Evolutionary conservation across 2,113 vertebrate genomes (phyloP).

Genomic region (Campylomormyrus numenius): DNA sequence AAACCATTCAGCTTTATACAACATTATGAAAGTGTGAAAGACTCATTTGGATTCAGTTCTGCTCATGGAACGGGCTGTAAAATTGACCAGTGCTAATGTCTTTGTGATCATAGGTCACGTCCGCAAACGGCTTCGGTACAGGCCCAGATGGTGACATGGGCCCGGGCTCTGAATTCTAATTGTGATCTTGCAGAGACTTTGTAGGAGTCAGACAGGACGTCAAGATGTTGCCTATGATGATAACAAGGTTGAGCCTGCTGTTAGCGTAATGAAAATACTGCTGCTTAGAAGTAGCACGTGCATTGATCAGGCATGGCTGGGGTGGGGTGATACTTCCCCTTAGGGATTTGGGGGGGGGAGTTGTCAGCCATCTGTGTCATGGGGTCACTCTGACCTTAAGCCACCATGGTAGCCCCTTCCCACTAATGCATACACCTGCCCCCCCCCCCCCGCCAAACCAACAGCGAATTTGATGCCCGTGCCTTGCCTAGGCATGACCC

Average conservation of each 20-base stretch:
- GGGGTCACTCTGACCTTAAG: neutral
- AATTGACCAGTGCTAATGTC: neutral
- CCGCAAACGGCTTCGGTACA: neutral
- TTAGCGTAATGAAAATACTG: neutral
- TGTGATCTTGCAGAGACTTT: neutral
- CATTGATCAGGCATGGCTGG: neutral
- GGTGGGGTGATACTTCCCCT: neutral
- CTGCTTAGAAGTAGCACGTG: neutral
- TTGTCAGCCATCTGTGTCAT: neutral
- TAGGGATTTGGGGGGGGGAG: neutral
- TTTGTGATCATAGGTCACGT: neutral
- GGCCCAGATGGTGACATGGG: neutral
- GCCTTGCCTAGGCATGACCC: neutral
- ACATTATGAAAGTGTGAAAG: neutral
- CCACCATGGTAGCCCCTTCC: neutral
- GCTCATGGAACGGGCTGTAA: neutral
- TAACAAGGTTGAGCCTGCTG: neutral
- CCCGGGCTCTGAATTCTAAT: neutral
- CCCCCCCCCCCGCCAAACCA: neutral
- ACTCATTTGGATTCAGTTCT: neutral
- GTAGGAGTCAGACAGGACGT: neutral
- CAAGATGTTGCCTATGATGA: neutral
- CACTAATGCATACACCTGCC: neutral
- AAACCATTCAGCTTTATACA: neutral
- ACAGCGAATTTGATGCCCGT: too few relatives aligned